Conservation (phyloP, 2,113 vertebrate genomes). For the Entelurus aequoreus region DNA sequence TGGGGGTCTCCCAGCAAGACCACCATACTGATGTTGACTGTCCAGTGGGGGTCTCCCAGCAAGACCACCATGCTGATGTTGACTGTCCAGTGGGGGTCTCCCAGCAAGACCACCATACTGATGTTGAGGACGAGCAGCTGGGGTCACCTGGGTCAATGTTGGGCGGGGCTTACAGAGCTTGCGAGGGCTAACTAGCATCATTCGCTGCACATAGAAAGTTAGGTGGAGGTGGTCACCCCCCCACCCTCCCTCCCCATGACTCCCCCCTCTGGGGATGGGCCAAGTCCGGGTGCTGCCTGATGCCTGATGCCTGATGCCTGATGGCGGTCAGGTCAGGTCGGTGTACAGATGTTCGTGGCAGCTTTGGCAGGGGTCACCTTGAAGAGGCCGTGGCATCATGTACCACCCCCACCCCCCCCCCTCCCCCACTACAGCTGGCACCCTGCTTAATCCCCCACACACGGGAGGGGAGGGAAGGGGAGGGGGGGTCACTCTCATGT, state of each 20-base stretch:
- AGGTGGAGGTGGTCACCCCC: background rate
- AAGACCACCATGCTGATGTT: too few species aligned
- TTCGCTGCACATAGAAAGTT: background rate
- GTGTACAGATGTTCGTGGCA: conserved; percentile 57
- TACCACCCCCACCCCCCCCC: conserved; percentile 1
- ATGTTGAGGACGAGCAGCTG: conserved; percentile 57
- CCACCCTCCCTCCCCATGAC: background rate
- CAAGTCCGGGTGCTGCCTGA: conserved; percentile 26
- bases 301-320: background rate
- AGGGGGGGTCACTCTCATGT: background rate
- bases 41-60: too few species aligned
- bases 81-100: conserved; percentile 18
- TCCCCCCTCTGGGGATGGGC: conserved; percentile 10
- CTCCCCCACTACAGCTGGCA: conserved; percentile 40
- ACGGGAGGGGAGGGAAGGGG: background rate
- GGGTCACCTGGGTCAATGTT: conserved; percentile 27
- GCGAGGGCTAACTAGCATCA: background rate
- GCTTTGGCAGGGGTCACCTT: conserved; percentile 57
- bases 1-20: too few species aligned
- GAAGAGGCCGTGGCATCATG: conserved; percentile 46
- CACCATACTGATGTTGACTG: too few species aligned
- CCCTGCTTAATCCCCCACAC: conserved; percentile 45
- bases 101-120: conserved; percentile 46
- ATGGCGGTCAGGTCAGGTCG: conserved; percentile 43
- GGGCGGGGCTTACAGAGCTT: too few species aligned